These are phyloP conservation scores for Polyodon spathula DNA, from an alignment of 2,113 vertebrate genomes.

Conservation along the genomic window DNA sequence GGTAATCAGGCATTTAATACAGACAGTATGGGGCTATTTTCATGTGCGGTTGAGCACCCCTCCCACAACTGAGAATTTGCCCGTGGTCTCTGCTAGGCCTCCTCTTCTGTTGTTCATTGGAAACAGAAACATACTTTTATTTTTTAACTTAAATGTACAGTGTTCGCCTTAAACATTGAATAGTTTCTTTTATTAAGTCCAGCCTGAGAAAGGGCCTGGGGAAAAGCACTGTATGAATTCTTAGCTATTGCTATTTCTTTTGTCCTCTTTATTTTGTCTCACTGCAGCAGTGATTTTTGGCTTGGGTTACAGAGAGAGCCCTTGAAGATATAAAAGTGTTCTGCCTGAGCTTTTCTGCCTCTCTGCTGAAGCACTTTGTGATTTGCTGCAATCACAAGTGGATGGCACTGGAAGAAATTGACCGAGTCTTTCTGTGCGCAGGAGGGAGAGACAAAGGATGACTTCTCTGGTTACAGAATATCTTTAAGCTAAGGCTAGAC, in stretches of 20 bases:
- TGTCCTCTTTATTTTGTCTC: neutral
- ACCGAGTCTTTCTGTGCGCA: neutral
- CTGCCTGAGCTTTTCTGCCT: neutral
- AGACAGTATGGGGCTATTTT: no score
- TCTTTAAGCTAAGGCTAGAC: neutral
- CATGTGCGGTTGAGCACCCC: no score
- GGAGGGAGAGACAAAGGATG: constrained; percentile 3
- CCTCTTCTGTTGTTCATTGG: no score
- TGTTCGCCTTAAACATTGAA: no score
- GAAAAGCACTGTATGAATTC: neutral
- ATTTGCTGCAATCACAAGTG: constrained; percentile 5
- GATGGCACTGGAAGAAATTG: neutral
- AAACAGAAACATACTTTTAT: no score
- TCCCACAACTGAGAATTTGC: no score
- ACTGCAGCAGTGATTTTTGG: neutral
- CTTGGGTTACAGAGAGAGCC: neutral
- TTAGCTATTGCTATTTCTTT: neutral
- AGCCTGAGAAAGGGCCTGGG: neutral
- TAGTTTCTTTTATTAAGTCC: no score
- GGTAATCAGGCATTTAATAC: no score
- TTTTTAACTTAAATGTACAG: no score
- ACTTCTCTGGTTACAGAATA: constrained; percentile 3
- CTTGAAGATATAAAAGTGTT: neutral
- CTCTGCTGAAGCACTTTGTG: neutral
- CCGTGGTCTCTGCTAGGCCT: no score